Percentiles rank a stretch among this genome's conserved stretches.
Conservation (phyloP, 2,888 invertebrate genomes). For the Thelaira solivaga region DNA sequence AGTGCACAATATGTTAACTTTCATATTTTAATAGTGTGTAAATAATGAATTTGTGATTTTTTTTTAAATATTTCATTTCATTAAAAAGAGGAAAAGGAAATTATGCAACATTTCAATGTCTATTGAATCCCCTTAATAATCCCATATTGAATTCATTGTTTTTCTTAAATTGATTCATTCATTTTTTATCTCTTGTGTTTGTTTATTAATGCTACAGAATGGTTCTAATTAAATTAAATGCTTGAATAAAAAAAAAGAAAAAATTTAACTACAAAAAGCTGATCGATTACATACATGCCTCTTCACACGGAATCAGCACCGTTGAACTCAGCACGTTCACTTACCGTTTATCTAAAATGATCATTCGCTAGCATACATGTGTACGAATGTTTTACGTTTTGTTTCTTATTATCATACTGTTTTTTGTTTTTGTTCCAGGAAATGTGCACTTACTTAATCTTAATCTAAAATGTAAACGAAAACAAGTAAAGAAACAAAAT, state of each 20-base stretch:
- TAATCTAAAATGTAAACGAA: conserved; percentile 21
- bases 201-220: conserved; percentile 1
- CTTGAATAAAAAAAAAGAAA: conserved; percentile 1
- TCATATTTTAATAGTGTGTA: conserved; percentile 50
- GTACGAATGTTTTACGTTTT: background rate
- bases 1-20: conserved; percentile 63
- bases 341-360: conserved; percentile 10
- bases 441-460: conserved; percentile 52
- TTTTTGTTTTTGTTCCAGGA: conserved; percentile 13
- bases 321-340: conserved; percentile 1
- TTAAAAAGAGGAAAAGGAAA: background rate
- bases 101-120: conserved; percentile 30
- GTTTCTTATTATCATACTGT: background rate
- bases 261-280: conserved; percentile 5
- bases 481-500: background rate
- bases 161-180: background rate
- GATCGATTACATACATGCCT: background rate
- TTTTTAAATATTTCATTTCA: background rate
- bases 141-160: conserved; percentile 4
- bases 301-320: too few species aligned
- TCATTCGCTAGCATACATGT: conserved; percentile 6
- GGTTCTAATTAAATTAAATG: background rate
- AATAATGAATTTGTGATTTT: conserved; percentile 21
- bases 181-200: background rate
- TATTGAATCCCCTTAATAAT: conserved; percentile 22